Evolutionary conservation across 2,888 invertebrate genomes (phyloP).

Genomic region (Tupiocoris notatus): DNA sequence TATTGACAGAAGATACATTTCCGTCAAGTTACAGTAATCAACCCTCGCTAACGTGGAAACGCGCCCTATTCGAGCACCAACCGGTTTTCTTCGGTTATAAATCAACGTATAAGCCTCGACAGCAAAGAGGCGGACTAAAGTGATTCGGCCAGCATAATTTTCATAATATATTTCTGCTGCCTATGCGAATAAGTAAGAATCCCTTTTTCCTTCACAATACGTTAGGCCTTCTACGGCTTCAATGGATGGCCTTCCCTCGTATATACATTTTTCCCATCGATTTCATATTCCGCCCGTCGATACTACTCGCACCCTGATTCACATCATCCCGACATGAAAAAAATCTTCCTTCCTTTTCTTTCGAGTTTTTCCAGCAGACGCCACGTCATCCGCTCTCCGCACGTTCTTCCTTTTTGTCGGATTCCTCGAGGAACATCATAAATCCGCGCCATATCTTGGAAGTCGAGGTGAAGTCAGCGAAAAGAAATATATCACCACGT

Average conservation of each 20-base stretch:
- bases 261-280: background rate
- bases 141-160: no score
- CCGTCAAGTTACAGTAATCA: no score
- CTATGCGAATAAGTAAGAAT: no score
- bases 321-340: background rate
- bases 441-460: conserved; percentile 25
- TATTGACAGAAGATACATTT: no score
- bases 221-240: background rate
- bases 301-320: background rate
- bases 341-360: background rate
- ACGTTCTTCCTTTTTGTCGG: background rate
- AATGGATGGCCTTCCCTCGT: background rate
- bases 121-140: no score
- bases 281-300: background rate
- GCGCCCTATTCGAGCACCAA: no score
- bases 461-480: background rate
- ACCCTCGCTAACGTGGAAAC: no score
- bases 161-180: no score
- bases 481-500: conserved; percentile 11
- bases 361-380: conserved; percentile 1
- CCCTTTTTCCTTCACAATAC: background rate
- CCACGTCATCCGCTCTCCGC: background rate
- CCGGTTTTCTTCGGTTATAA: no score
- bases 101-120: no score
- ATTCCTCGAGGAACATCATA: conserved; percentile 23